These are phyloP conservation scores for Actinernus sp. DNA, from an alignment of 92 coral and sea anemone genomes.

Conservation along the genomic window DNA sequence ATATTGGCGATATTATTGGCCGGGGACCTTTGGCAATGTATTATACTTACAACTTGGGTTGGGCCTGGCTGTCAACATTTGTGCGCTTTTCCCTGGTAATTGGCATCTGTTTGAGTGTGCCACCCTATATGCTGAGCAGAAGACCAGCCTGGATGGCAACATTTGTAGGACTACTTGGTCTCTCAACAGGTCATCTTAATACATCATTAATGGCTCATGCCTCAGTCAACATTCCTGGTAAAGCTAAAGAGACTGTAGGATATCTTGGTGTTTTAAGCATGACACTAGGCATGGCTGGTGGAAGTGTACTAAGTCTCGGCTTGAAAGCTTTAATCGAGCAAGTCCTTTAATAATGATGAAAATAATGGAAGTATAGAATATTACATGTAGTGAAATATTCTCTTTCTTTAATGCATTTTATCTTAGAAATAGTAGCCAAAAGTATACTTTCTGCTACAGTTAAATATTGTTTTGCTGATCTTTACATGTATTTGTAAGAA, in stretches of 20 bases:
- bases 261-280: slow-evolving; percentile 85
- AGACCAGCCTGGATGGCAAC: slow-evolving; percentile 96
- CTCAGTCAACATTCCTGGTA: slow-evolving; percentile 80
- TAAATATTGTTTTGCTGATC: no score
- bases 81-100: slow-evolving; percentile 72
- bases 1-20: slow-evolving; percentile 85
- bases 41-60: slow-evolving; percentile 70
- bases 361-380: not conserved
- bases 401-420: no score
- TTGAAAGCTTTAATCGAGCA: slow-evolving; percentile 75
- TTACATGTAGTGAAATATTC: not conserved
- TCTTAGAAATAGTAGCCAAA: no score
- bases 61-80: slow-evolving; percentile 87
- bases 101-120: slow-evolving; percentile 90
- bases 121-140: slow-evolving; percentile 79
- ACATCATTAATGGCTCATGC: slow-evolving; percentile 86
- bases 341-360: slow-evolving; percentile 52
- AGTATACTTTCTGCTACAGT: no score
- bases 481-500: no score
- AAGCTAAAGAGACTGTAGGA: slow-evolving; percentile 90
- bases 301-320: slow-evolving; percentile 82
- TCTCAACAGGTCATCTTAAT: slow-evolving; percentile 87
- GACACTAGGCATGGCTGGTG: slow-evolving; percentile 90
- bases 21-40: slow-evolving; percentile 87
- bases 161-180: slow-evolving; percentile 85